These are phyloP conservation scores for Glaucomys volans DNA, from an alignment of 2,113 vertebrate species.

Conservation along the genomic window DNA sequence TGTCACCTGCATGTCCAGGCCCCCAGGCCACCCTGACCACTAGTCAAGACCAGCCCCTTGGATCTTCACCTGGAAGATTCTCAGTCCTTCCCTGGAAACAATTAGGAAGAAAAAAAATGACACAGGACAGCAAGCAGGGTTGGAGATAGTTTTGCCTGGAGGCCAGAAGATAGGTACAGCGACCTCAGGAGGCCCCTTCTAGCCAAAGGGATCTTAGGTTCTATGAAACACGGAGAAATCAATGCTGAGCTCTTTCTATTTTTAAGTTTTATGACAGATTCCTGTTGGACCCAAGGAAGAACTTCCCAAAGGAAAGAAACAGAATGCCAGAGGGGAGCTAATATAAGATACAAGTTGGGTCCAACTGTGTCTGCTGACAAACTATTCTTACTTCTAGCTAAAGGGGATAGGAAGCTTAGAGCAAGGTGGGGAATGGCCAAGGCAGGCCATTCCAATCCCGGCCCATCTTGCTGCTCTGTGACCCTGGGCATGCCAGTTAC, in stretches of 20 bases:
- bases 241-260: neutral
- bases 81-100: neutral
- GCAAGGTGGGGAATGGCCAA: neutral
- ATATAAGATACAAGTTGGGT: neutral
- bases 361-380: neutral
- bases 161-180: fast-evolving
- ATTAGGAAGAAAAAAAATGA: neutral
- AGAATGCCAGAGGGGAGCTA: neutral
- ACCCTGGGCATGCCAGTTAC: neutral
- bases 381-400: neutral
- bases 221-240: neutral
- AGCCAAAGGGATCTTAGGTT: neutral
- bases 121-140: too few relatives aligned
- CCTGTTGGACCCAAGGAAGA: neutral
- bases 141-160: neutral
- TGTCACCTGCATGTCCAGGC: neutral
- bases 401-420: neutral
- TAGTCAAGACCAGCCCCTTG: neutral
- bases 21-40: neutral
- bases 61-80: neutral
- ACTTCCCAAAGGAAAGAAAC: neutral
- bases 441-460: neutral
- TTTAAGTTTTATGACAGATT: neutral
- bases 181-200: neutral
- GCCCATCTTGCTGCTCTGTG: neutral